Evolutionary conservation across 2,113 vertebrate species (phyloP).

Genomic region (Neolamprologus hecqui): DNA sequence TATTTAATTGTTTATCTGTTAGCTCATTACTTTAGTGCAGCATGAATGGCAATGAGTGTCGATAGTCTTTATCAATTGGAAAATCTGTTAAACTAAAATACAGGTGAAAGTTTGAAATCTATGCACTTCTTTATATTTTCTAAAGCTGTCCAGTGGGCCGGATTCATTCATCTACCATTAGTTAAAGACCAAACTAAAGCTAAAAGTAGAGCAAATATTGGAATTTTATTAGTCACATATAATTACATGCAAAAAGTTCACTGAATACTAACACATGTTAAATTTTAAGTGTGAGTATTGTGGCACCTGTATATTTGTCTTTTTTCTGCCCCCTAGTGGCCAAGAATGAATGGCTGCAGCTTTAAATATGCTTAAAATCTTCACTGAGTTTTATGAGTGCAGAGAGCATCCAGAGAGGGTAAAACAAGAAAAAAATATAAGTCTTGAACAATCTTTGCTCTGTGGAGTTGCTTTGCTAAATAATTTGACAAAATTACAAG

Average conservation of each 20-base stretch:
- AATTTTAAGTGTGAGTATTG: background rate
- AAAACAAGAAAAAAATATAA: background rate
- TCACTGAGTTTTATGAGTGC: background rate
- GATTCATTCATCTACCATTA: background rate
- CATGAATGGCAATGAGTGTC: background rate
- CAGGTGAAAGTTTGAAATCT: background rate
- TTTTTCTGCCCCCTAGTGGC: background rate
- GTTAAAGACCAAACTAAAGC: background rate
- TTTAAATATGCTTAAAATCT: background rate
- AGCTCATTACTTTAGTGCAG: background rate
- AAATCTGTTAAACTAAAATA: background rate
- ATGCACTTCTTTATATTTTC: background rate
- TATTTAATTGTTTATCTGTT: background rate
- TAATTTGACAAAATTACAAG: background rate
- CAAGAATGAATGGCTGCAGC: background rate
- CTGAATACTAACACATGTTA: background rate
- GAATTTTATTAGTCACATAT: background rate
- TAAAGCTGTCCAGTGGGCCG: fast-evolving
- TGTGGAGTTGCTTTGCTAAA: background rate
- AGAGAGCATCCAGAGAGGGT: background rate
- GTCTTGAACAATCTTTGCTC: background rate
- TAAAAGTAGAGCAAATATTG: background rate
- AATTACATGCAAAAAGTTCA: background rate
- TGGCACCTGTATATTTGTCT: background rate
- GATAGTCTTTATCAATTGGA: background rate